Evolutionary conservation across 2,888 invertebrate species (phyloP), one percentile per base, ranked within the genome.

Genomic region (Isotomurus palustris): DNA sequence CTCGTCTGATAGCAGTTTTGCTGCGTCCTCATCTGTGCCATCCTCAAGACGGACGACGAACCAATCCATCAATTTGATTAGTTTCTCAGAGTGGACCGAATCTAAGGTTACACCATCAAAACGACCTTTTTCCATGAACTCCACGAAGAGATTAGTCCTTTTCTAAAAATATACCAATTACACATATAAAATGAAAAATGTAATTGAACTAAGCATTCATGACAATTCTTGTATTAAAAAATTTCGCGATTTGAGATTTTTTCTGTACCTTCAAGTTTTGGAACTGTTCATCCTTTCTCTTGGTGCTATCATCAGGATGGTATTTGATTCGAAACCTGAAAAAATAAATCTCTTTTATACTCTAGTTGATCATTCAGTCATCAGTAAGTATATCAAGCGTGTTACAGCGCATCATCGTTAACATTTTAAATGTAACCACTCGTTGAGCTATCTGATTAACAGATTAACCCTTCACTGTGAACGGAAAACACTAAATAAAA

Each of bases 301-400:
- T 92, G 29, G 88, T 82, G 52, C 91, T 91, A 74, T 97, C 96
- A 76, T 94, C 93, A 2, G 99, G 99, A 76, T 99, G 97, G 75
- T 97, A 99, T 80, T 97, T 97, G 71, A 90, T 85, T 79, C 95
- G 94, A 83, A 99, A 99, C 97, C 99, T 99, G 79, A 58, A 74
- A 73, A n/a, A n/a, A n/a, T n/a, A n/a, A n/a, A n/a, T n/a, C n/a
- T n/a, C n/a, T n/a, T n/a, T n/a, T n/a, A n/a, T n/a, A n/a, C n/a
- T n/a, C n/a, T n/a, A n/a, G n/a, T n/a, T n/a, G n/a, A n/a, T n/a
- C n/a, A n/a, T n/a, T n/a, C n/a, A n/a, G n/a, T n/a, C n/a, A n/a
- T n/a, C n/a, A n/a, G n/a, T n/a, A n/a, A n/a, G n/a, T n/a, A n/a
- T n/a, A n/a, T n/a, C n/a, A n/a, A n/a, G n/a, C n/a, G n/a, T n/a